Conservation (phyloP, 2,113 vertebrate species). For the Paramormyrops kingsleyae region DNA sequence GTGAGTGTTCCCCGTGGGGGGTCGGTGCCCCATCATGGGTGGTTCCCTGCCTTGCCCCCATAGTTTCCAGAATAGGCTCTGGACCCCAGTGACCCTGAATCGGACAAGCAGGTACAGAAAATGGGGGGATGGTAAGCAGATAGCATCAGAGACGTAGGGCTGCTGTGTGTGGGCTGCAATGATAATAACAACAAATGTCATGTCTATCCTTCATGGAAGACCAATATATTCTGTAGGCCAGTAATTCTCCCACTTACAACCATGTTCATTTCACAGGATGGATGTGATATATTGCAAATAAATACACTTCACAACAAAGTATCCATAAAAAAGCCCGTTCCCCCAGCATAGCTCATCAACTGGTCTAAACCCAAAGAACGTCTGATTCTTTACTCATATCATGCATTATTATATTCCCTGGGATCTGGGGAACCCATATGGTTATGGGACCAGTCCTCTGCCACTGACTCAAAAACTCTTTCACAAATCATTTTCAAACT, state of each 20-base stretch:
- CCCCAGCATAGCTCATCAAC: background rate
- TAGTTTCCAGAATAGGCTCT: background rate
- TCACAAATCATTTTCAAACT: background rate
- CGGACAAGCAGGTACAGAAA: background rate
- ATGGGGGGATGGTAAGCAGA: background rate
- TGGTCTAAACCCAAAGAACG: background rate
- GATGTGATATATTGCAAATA: background rate
- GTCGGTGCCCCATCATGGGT: background rate
- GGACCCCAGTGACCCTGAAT: background rate
- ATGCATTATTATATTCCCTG: background rate
- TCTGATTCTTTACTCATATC: background rate
- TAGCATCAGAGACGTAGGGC: background rate
- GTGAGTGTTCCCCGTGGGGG: background rate
- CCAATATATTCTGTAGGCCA: background rate
- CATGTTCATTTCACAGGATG: background rate
- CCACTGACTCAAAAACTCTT: background rate
- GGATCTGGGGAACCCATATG: background rate
- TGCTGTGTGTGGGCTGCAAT: background rate
- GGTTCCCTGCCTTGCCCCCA: background rate
- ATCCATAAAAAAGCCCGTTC: background rate
- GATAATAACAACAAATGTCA: background rate
- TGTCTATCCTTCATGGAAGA: background rate
- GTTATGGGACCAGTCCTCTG: background rate
- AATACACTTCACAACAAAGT: background rate
- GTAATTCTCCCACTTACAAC: background rate